Evolutionary conservation across 1,140 invertebrate genomes (phyloP), one percentile per base, ranked within the genome.

Genomic region (Trichonephila clavata): DNA sequence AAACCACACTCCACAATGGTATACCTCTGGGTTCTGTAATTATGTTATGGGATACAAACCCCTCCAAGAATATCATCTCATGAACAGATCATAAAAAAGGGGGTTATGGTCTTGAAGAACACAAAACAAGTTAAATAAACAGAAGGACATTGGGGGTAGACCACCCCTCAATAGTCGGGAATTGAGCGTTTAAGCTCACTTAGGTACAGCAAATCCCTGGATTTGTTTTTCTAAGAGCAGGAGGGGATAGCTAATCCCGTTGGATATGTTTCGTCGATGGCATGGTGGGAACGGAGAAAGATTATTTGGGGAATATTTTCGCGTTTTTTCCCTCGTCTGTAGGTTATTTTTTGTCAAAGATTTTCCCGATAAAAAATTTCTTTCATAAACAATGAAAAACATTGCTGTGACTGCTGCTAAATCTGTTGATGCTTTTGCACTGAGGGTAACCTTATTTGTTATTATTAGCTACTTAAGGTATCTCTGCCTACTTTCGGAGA

Each of bases 91-190:
- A 77, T 77, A 39, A 77, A 50, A 32, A 50, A 77, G 24, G 27
- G 24, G 27, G 68, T 18, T 77, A 27, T 39, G 68, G 13, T 27
- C 24, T 32, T 32, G 68, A 77, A 32, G 68, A 77, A 27, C 18
- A 84, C 39, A 84, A 84, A 57, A 84, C 81, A 84, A 84, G 81
- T 84, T 84, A 84, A 84, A 84, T 84, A 84, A 84, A 84, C 81
- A 84, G 57, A 20, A 59, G 21, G 50, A 57, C 43, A 84, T 57
- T 57, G 24, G 57, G 81, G 21, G 10, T 39, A 32, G 32, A 39
- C 77, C 43, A 57, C 81, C 81, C 81, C 43, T 5, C 10, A 20
- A 2, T 21, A 57, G n/a, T 57, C 18, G n/a, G 57, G 81, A 10
- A 13, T 57, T 21, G 43, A 50, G 21, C 81, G 81, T 84, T 84